Evolutionary conservation across 2,797 vertebrate genomes (phyloP).

Genomic region (Coendou prehensilis): DNA sequence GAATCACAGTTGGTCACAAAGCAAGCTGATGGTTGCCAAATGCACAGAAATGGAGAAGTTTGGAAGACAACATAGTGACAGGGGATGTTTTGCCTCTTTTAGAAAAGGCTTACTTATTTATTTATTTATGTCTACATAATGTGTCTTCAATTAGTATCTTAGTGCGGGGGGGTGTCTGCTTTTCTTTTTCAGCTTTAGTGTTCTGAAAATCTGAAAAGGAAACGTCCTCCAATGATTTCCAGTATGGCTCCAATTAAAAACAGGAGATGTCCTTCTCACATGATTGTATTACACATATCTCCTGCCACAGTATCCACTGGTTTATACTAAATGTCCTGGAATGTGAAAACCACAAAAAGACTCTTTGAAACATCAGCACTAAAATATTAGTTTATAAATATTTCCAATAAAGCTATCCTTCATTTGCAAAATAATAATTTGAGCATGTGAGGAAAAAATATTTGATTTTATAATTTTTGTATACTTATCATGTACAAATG

Average conservation of each 20-base stretch:
- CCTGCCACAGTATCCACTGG: conserved; percentile 1
- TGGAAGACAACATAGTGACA: conserved; percentile 66
- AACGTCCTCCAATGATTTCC: conserved; percentile 14
- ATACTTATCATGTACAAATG: neutral
- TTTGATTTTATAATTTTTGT: conserved; percentile 17
- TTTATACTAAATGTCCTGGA: conserved; percentile 42
- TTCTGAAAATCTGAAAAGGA: conserved; percentile 50
- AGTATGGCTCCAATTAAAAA: conserved; percentile 71
- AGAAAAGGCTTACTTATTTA: conserved; percentile 30
- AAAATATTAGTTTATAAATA: conserved; percentile 49
- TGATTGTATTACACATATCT: neutral
- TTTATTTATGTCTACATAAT: conserved; percentile 70
- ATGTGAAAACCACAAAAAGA: conserved; percentile 39
- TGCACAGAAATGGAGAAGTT: conserved; percentile 59
- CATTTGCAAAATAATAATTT: conserved; percentile 47
- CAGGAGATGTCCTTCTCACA: conserved; percentile 56
- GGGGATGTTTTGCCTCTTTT: conserved; percentile 62
- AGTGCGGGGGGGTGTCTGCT: neutral
- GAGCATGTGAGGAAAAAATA: conserved; percentile 27
- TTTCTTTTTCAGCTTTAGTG: conserved; percentile 69
- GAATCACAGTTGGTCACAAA: conserved; percentile 61
- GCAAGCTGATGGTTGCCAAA: conserved; percentile 60
- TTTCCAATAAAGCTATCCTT: conserved; percentile 20
- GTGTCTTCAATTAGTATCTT: conserved; percentile 72
- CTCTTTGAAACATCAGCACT: conserved; percentile 43